Conservation (phyloP, 2,888 invertebrate species). For the Chironomus riparius region DNA sequence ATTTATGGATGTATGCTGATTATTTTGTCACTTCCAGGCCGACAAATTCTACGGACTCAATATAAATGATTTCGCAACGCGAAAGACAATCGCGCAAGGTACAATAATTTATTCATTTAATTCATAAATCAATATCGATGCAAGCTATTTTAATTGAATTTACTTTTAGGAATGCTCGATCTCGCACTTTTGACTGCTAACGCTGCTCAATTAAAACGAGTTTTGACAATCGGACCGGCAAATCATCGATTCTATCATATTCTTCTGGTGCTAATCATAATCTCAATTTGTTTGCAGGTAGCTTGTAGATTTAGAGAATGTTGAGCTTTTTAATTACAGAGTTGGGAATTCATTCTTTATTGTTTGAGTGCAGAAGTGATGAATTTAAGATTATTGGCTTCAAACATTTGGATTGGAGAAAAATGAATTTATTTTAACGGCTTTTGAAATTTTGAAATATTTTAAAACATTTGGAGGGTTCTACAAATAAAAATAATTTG, state of each 20-base stretch:
- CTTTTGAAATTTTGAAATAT: too few species aligned
- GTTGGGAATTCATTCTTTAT: background rate
- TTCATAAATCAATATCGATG: background rate
- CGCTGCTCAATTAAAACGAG: conserved; percentile 19
- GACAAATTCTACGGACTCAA: background rate
- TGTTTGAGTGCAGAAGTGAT: background rate
- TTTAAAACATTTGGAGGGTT: too few species aligned
- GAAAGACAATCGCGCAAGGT: conserved; percentile 20
- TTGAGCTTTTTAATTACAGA: background rate
- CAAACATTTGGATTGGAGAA: background rate
- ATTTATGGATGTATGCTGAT: background rate
- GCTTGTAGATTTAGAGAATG: background rate
- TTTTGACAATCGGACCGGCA: conserved; percentile 3
- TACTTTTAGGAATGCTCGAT: conserved; percentile 11
- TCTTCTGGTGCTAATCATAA: conserved; percentile 4
- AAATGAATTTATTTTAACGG: background rate
- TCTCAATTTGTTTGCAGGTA: conserved; percentile 18
- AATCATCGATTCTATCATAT: background rate
- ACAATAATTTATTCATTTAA: background rate
- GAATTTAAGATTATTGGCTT: too few species aligned
- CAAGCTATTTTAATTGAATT: background rate
- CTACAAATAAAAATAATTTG: too few species aligned
- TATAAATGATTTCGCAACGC: conserved; percentile 1
- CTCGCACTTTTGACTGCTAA: conserved; percentile 22
- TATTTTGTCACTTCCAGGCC: background rate